Evolutionary conservation across 2,888 invertebrate genomes (phyloP).

Genomic region (Rhynchonema sp.): DNA sequence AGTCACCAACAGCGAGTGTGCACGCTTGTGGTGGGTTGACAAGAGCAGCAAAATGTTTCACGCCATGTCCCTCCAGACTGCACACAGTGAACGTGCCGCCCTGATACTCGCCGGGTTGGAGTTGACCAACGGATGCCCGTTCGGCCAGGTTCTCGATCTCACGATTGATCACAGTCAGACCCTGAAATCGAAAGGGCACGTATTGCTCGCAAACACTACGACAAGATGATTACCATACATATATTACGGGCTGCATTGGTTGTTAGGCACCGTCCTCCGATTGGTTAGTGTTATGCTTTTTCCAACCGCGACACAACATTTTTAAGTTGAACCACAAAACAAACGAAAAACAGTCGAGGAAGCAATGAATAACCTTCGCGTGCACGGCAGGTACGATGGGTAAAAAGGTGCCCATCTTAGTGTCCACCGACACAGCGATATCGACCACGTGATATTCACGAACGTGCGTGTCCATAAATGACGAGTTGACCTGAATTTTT

Average conservation of each 20-base stretch:
- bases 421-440: conserved; percentile 87
- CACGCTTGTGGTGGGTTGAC: conserved; percentile 83
- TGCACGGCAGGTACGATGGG: conserved; percentile 84
- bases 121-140: conserved; percentile 67
- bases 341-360: neutral
- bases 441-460: conserved; percentile 45
- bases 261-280: no score
- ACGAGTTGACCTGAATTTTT: conserved; percentile 75
- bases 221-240: no score
- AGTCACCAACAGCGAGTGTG: conserved; percentile 71
- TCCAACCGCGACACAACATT: neutral
- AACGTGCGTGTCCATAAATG: conserved; percentile 72
- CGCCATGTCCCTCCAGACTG: conserved; percentile 77
- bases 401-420: conserved; percentile 79
- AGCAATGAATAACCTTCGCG: conserved; percentile 39
- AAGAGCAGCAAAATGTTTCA: conserved; percentile 71
- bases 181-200: conserved; percentile 34
- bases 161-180: conserved; percentile 58
- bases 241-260: no score
- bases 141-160: conserved; percentile 57
- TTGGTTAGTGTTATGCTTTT: neutral
- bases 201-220: no score
- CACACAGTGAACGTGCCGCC: conserved; percentile 86
- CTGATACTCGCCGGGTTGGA: conserved; percentile 79
- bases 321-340: neutral